Conservation (phyloP, 2,113 vertebrate species). For the Meles meles region DNA sequence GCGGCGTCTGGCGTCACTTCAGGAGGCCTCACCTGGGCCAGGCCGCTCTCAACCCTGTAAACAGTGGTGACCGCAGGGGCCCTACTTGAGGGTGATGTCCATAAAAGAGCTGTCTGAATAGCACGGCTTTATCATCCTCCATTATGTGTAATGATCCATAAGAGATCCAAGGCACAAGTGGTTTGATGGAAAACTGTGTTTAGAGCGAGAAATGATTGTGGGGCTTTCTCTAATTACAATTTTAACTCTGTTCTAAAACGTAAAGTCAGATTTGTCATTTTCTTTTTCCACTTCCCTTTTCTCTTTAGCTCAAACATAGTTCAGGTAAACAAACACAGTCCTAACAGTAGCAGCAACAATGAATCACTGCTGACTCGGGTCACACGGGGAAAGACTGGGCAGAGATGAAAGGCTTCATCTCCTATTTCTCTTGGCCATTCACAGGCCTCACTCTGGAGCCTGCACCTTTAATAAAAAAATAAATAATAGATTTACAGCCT, state of each 20-base stretch:
- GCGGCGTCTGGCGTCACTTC: not conserved
- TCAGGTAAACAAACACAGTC: slow-evolving; percentile 44
- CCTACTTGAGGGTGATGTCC: not conserved
- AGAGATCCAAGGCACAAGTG: not conserved
- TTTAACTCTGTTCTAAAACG: not conserved
- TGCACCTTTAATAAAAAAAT: slow-evolving; percentile 56
- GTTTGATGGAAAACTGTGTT: not conserved
- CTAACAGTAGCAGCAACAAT: not conserved
- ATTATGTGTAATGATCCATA: slow-evolving; percentile 1
- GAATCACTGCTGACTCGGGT: not conserved
- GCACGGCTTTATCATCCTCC: not conserved
- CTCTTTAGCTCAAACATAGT: slow-evolving; percentile 10
- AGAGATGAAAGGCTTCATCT: slow-evolving; percentile 57
- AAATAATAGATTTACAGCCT: slow-evolving; percentile 55
- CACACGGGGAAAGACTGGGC: not conserved
- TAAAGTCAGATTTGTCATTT: not conserved
- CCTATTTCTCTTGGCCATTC: slow-evolving; percentile 50
- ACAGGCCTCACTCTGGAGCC: not conserved
- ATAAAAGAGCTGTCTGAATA: not conserved
- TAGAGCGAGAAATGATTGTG: not conserved
- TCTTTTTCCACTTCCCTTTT: not conserved
- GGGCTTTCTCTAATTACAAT: slow-evolving; percentile 45
- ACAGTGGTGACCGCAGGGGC: not conserved
- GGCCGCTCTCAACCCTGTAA: not conserved
- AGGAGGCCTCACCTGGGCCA: not conserved